Percentiles rank a stretch among this genome's conserved stretches.
Conservation (phyloP, 2,797 vertebrate species). For the Pseudocheirus occidentalis region DNA sequence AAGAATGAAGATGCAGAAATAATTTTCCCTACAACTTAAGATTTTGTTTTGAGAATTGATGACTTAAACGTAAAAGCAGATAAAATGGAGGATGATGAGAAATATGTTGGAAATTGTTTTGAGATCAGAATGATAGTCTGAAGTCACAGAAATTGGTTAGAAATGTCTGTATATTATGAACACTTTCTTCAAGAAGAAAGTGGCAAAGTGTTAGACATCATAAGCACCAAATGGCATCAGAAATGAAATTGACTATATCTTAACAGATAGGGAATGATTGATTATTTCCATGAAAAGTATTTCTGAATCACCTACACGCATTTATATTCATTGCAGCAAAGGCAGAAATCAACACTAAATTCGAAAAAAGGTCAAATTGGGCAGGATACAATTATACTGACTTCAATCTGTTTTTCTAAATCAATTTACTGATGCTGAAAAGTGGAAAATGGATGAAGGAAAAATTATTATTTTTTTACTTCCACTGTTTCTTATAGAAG, state of each 20-base stretch:
- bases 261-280: background rate
- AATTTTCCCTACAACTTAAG: background rate
- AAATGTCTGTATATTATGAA: background rate
- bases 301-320: background rate
- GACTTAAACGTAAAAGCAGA: background rate
- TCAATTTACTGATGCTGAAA: background rate
- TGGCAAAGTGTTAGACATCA: background rate
- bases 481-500: background rate
- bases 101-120: background rate
- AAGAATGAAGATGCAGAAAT: background rate
- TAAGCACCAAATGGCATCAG: background rate
- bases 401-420: background rate
- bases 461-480: background rate
- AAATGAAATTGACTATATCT: background rate
- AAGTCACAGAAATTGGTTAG: background rate
- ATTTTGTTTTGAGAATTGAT: background rate
- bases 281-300: background rate
- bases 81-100: background rate
- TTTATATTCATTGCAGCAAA: background rate
- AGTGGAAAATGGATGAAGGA: background rate
- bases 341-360: background rate
- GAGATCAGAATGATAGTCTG: background rate
- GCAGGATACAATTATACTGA: background rate
- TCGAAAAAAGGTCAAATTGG: background rate
- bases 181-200: background rate